Conservation (phyloP, 2,113 vertebrate species). For the Melospiza melodia region DNA sequence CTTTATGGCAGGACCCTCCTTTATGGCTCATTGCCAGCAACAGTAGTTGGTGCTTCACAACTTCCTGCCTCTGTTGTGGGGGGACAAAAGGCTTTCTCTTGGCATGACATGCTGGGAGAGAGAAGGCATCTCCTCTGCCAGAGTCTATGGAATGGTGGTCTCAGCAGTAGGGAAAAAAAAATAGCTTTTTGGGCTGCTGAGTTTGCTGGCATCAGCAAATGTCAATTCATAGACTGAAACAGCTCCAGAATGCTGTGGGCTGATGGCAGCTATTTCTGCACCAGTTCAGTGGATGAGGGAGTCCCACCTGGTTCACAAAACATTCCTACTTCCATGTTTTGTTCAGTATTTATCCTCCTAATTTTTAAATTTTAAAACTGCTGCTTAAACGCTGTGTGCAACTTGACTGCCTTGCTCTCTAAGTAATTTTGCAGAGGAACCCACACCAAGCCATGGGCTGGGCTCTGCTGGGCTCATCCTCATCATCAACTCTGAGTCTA, state of each 20-base stretch:
- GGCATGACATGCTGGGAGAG: conserved; percentile 1
- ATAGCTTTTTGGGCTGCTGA: background rate
- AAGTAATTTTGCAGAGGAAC: background rate
- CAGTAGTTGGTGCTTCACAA: conserved; percentile 2
- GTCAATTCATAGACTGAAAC: background rate
- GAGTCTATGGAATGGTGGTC: background rate
- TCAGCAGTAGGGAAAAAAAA: conserved; percentile 48
- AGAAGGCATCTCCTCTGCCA: conserved; percentile 54
- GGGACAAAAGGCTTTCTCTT: conserved; percentile 44
- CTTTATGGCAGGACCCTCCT: background rate
- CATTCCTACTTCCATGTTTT: background rate
- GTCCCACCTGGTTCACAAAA: background rate
- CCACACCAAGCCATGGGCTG: background rate
- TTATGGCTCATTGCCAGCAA: conserved; percentile 11
- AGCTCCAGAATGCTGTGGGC: background rate
- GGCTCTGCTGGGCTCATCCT: background rate
- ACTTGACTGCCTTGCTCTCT: background rate
- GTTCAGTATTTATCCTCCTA: background rate
- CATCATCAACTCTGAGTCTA: background rate
- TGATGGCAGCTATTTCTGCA: conserved; percentile 2
- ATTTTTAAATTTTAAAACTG: background rate
- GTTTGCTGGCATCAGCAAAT: conserved; percentile 31
- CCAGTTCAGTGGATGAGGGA: background rate
- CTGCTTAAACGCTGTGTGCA: fast-evolving
- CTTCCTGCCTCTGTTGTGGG: background rate